Evolutionary conservation across 2,888 invertebrate genomes (phyloP).

Genomic region (Conchocele bisecta): DNA sequence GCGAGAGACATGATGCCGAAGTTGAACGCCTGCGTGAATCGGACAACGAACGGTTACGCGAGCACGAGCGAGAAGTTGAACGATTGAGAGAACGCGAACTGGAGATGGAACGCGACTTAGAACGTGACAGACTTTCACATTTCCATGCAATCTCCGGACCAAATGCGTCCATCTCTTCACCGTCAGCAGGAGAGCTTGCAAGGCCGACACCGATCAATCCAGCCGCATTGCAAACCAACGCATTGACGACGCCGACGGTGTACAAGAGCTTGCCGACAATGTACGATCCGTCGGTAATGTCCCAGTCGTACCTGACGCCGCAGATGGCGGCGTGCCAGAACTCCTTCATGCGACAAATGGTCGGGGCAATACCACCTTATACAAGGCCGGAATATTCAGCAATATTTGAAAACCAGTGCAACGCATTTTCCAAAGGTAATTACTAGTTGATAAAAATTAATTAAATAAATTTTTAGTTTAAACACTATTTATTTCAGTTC

Average conservation of each 20-base stretch:
- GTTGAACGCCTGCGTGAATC: not conserved
- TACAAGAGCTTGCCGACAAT: constrained; percentile 68
- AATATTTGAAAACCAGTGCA: constrained; percentile 56
- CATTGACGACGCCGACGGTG: constrained; percentile 63
- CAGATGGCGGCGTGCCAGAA: constrained; percentile 49
- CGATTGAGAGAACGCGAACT: constrained; percentile 15
- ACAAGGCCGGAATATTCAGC: constrained; percentile 49
- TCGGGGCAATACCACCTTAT: constrained; percentile 43
- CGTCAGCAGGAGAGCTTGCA: constrained; percentile 47
- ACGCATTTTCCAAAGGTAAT: constrained; percentile 63
- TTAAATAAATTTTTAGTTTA: too few relatives aligned
- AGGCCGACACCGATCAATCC: constrained; percentile 72
- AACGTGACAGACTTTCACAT: constrained; percentile 39
- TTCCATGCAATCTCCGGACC: constrained; percentile 29
- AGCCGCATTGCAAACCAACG: constrained; percentile 64
- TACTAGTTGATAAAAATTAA: too few relatives aligned
- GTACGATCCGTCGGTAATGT: constrained; percentile 62
- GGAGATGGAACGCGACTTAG: constrained; percentile 37
- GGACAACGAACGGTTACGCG: constrained; percentile 4
- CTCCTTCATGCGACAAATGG: constrained; percentile 57
- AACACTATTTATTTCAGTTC: too few relatives aligned
- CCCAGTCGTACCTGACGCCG: constrained; percentile 55
- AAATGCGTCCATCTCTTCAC: constrained; percentile 48
- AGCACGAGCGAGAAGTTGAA: constrained; percentile 17
- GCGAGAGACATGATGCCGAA: not conserved